A percentile compares a stretch with the other conserved stretches of the same genome.
Evolutionary conservation across 64 coral and sea anemone genomes (phyloP).

Genomic region (Stichodactyla mertensii): DNA sequence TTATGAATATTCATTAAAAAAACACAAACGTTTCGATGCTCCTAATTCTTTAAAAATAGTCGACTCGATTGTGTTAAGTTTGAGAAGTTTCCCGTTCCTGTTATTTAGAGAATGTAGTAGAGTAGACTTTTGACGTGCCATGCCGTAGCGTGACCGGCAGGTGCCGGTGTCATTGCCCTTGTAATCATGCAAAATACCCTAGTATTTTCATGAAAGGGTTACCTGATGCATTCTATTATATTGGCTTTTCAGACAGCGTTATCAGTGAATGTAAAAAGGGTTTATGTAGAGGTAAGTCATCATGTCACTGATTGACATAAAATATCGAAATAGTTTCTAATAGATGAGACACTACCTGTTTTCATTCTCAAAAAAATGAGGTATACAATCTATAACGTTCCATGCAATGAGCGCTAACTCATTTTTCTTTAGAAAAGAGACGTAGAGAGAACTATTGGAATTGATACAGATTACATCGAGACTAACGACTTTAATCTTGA

Average conservation of each 20-base stretch:
- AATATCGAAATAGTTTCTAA: background rate
- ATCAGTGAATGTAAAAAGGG: constrained; percentile 97
- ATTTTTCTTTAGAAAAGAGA: constrained; percentile 78
- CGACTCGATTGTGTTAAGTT: no score
- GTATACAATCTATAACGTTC: no score
- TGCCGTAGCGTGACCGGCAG: no score
- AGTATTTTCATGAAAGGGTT: background rate
- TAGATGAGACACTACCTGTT: background rate
- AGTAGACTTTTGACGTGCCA: no score
- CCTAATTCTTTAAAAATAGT: no score
- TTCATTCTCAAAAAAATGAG: background rate
- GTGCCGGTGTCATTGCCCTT: no score
- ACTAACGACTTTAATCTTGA: constrained; percentile 94
- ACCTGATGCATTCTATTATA: background rate
- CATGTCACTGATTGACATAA: background rate
- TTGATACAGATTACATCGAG: constrained; percentile 98
- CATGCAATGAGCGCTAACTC: no score
- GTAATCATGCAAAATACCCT: no score
- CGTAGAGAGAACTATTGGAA: constrained; percentile 94
- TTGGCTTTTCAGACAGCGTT: constrained; percentile 70
- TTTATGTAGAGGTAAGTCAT: constrained; percentile 96
- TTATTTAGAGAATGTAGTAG: no score
- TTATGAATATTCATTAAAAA: no score
- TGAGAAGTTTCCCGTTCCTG: no score
- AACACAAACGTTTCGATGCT: no score